Evolutionary conservation across 2,797 vertebrate genomes (phyloP), one percentile per base, ranked within the genome.

Genomic region (Rousettus madagascariensis): DNA sequence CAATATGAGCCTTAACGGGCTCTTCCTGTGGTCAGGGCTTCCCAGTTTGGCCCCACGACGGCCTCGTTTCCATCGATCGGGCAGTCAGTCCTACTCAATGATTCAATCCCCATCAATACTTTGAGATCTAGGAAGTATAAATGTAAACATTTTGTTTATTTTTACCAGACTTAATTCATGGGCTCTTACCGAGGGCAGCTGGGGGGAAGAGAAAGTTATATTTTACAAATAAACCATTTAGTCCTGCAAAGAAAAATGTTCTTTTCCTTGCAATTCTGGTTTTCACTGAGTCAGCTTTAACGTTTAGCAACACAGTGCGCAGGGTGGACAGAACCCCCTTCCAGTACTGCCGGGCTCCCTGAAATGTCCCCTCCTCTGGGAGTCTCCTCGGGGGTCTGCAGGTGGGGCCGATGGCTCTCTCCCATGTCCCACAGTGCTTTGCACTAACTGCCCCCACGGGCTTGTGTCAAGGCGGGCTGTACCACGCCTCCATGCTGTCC

Each of bases 101-200:
- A 98, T 96, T 98, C 97, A 98, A 98, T 98, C 80, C 53, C 83
- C 89, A 97, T 98, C 98, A 97, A 98, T 98, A 97, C 69, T 97
- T 96, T 95, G 94, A 97, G 94, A 86, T 97, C 90, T 46, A 36
- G 8, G 6, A 96, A 95, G 94, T 96, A 69, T 95, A 98, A 93
- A 95, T 91, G 46, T 97, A 98, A 98, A 98, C 46, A 75, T 69
- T 94, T 91, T 2, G 8, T 36, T 91, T 74, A 89, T 15, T 36
- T 57, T 96, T 93, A 94, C 86, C 75, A 86, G 93, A 71, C 30
- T 95, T 96, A 96, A 93, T 86, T 95, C 49, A 84, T 38, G 26
- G 86, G 20, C 6, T 89, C 69, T 49, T 10, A 94, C 85, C 93
- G 88, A 65, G 5, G 41, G 2, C 19, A 4, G 22, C 5, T 17